Conservation (phyloP, 2,888 invertebrate genomes). For the Phorcus lineatus region DNA sequence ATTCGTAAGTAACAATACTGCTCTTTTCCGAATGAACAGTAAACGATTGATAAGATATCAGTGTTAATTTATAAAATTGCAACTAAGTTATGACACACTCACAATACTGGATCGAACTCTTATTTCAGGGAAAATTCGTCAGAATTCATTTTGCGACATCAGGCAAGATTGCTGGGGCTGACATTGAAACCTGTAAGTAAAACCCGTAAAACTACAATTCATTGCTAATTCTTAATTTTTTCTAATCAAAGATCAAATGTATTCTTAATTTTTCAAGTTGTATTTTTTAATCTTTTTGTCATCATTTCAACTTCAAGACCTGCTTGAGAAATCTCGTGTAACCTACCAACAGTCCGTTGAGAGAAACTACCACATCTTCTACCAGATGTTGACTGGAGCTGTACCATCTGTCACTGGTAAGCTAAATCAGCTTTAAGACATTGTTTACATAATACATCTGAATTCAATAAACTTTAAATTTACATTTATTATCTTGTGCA, state of each 20-base stretch:
- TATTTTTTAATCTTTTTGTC: too few species aligned
- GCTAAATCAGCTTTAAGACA: slow-evolving; percentile 33
- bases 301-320: slow-evolving; percentile 81
- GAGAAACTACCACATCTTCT: slow-evolving; percentile 99
- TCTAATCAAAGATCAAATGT: too few species aligned
- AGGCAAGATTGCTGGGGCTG: slow-evolving; percentile 99
- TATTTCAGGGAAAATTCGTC: slow-evolving; percentile 96
- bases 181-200: slow-evolving; percentile 99
- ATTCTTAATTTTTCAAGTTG: too few species aligned
- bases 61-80: too few species aligned
- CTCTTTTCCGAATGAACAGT: too few species aligned
- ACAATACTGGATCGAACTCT: neutral
- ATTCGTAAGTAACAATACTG: slow-evolving; percentile 93
- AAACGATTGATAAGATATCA: too few species aligned
- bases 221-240: too few species aligned
- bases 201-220: too few species aligned
- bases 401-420: slow-evolving; percentile 59
- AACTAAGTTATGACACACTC: too few species aligned
- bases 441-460: neutral
- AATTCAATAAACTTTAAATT: too few species aligned
- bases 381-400: slow-evolving; percentile 84
- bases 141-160: slow-evolving; percentile 99
- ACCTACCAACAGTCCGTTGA: slow-evolving; percentile 97
- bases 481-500: too few species aligned
- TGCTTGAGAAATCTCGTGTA: slow-evolving; percentile 99